phyloP scores from a whole-genome alignment of 2,888 invertebrate genomes.

The Microctonus aethiopoides region DNA sequence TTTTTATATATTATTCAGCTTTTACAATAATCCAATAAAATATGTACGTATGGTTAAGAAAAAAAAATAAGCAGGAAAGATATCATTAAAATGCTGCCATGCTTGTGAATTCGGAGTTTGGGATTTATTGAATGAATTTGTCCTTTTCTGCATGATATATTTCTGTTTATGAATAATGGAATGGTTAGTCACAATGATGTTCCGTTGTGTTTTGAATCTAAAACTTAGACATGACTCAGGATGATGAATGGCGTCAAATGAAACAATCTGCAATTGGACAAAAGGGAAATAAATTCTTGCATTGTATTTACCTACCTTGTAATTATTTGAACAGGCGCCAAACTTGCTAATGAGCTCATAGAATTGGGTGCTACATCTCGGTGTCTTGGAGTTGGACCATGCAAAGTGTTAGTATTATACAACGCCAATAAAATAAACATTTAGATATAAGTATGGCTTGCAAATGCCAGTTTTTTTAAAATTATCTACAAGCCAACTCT shows the following conservation, averaged over 20 bases:
- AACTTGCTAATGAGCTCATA: slow-evolving; percentile 62
- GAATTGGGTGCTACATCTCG: slow-evolving; percentile 60
- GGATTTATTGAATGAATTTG: background rate
- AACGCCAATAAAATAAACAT: slow-evolving; percentile 23
- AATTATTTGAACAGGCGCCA: slow-evolving; percentile 54
- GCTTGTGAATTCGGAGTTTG: background rate
- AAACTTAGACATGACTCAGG: background rate
- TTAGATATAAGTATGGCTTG: background rate
- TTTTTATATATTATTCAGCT: background rate
- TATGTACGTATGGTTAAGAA: background rate
- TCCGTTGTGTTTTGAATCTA: slow-evolving; percentile 5
- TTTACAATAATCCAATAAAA: background rate
- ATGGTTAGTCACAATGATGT: slow-evolving; percentile 8
- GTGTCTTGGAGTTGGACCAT: slow-evolving; percentile 58
- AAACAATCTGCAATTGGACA: slow-evolving; percentile 16
- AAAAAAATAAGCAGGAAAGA: background rate
- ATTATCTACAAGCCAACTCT: background rate
- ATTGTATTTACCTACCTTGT: slow-evolving; percentile 54
- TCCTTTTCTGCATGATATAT: background rate
- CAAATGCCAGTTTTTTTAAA: background rate
- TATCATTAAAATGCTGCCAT: background rate
- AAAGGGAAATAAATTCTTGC: slow-evolving; percentile 32
- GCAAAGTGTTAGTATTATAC: slow-evolving; percentile 61
- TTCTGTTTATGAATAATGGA: slow-evolving; percentile 12
- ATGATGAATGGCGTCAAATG: slow-evolving; percentile 3